These are phyloP conservation scores for Tonatia bakeri DNA, from an alignment of 2,113 vertebrate species.

Conservation along the genomic window DNA sequence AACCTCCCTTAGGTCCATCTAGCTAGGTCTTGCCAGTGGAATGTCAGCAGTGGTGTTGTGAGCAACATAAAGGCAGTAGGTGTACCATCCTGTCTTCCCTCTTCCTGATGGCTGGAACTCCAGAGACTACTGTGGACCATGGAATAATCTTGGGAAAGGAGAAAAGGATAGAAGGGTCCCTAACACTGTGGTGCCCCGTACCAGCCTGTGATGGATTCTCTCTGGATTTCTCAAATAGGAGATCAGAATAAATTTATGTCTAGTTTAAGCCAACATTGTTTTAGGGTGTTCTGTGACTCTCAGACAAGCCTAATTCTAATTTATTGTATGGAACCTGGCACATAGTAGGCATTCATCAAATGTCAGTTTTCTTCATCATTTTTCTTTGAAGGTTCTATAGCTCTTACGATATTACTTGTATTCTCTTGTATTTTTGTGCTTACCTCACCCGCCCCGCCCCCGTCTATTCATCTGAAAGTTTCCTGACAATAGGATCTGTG, in stretches of 20 bases:
- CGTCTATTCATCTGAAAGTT: not conserved
- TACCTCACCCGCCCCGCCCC: not conserved
- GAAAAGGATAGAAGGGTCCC: not conserved
- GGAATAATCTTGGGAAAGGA: not conserved
- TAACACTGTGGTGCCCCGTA: not conserved
- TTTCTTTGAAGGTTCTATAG: not conserved
- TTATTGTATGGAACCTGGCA: not conserved
- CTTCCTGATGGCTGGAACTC: not conserved
- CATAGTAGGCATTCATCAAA: not conserved
- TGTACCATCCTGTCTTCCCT: not conserved
- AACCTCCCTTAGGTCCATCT: not conserved
- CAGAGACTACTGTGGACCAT: not conserved
- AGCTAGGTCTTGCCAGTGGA: not conserved
- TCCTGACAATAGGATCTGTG: not conserved
- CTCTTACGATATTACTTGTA: not conserved
- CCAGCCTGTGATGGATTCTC: not conserved
- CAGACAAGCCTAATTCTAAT: not conserved
- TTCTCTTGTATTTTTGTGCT: not conserved
- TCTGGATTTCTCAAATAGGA: not conserved
- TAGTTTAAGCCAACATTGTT: not conserved
- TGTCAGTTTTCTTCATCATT: not conserved
- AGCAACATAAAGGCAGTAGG: not conserved
- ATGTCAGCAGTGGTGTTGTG: not conserved
- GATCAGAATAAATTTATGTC: not conserved
- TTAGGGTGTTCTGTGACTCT: not conserved